Evolutionary conservation across 2,888 invertebrate species (phyloP).

Genomic region (Trissolcus japonicus): DNA sequence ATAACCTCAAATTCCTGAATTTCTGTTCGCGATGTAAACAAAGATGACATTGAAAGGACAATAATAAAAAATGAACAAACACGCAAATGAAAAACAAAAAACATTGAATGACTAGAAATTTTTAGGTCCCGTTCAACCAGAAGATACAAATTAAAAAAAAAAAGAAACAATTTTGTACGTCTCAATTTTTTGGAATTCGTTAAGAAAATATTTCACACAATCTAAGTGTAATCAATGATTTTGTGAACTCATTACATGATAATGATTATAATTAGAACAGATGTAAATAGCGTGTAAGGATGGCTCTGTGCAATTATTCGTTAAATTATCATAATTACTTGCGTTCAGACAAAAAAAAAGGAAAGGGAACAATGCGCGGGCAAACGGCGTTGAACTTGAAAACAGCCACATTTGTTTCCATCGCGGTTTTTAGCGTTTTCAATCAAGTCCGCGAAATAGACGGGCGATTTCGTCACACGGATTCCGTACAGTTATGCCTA

Average conservation of each 20-base stretch:
- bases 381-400: constrained; percentile 5
- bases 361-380: neutral
- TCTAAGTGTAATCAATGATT: neutral
- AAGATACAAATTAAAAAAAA: too few species aligned
- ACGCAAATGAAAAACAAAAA: neutral
- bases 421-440: neutral
- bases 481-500: constrained; percentile 23
- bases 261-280: constrained; percentile 10
- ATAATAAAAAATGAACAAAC: neutral
- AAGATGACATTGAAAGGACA: neutral
- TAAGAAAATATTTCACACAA: too few species aligned
- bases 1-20: neutral
- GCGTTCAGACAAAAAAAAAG: neutral
- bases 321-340: constrained; percentile 8
- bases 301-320: constrained; percentile 12
- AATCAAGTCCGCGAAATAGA: constrained; percentile 4
- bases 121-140: too few species aligned
- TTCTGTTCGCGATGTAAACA: neutral
- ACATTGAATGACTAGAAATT: too few species aligned
- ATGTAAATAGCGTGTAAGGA: constrained; percentile 11
- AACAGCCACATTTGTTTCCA: neutral
- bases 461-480: constrained; percentile 20
- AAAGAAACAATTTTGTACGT: too few species aligned
- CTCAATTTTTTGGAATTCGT: too few species aligned
- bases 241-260: neutral